These are phyloP conservation scores for Anthophora plumipes DNA, from an alignment of 2,888 invertebrate species.

Conservation along the genomic window DNA sequence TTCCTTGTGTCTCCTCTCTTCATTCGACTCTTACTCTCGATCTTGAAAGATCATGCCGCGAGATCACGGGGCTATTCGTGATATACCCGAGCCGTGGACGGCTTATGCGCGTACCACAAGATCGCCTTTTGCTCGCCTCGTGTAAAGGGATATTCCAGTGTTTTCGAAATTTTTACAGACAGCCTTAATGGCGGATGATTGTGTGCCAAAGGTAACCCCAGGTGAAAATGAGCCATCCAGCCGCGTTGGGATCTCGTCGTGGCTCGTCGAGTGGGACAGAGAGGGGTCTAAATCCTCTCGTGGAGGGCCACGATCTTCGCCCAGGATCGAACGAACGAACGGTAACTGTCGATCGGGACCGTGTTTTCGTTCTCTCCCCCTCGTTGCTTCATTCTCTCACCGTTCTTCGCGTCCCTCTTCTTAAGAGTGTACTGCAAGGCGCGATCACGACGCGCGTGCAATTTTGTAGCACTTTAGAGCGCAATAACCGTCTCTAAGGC, in stretches of 20 bases:
- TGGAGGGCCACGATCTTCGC: neutral
- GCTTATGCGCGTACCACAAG: conserved; percentile 66
- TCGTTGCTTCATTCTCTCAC: neutral
- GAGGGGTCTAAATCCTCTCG: conserved; percentile 1
- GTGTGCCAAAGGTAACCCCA: conserved; percentile 75
- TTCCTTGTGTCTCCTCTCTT: conserved; percentile 10
- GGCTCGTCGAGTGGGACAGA: neutral
- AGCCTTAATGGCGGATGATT: conserved; percentile 76
- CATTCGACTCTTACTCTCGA: conserved; percentile 58
- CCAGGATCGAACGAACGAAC: conserved; percentile 29
- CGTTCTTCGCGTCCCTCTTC: neutral
- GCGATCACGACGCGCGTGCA: conserved; percentile 45
- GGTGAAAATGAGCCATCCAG: conserved; percentile 74
- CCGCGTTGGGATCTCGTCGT: conserved; percentile 30
- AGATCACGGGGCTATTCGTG: conserved; percentile 74
- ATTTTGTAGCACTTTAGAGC: conserved; percentile 42
- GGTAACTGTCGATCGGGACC: conserved; percentile 42
- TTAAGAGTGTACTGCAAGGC: neutral
- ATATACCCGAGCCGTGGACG: conserved; percentile 64
- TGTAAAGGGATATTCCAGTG: conserved; percentile 75
- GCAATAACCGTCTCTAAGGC: conserved; percentile 30
- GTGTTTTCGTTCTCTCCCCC: conserved; percentile 35
- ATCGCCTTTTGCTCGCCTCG: conserved; percentile 59
- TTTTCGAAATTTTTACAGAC: conserved; percentile 76
- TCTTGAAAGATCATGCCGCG: conserved; percentile 73